phyloP scores from a whole-genome alignment of 2,888 invertebrate species.

The Papilio protenor region DNA sequence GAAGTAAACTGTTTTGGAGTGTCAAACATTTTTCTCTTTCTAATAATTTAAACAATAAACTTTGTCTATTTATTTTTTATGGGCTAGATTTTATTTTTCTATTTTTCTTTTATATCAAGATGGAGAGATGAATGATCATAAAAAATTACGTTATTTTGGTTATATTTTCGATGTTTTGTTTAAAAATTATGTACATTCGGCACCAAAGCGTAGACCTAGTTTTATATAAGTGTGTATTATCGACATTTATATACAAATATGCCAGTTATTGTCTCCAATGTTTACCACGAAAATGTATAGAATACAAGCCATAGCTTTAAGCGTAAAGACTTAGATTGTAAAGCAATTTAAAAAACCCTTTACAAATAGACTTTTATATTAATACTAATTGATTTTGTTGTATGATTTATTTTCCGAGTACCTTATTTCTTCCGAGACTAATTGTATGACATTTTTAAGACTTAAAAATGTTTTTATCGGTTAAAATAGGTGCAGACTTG shows the following conservation, averaged over 20 bases:
- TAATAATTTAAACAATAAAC: background rate
- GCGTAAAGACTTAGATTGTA: conserved; percentile 63
- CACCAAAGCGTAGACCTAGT: conserved; percentile 45
- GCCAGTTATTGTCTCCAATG: conserved; percentile 15
- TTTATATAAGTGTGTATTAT: conserved; percentile 53
- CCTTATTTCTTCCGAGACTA: background rate
- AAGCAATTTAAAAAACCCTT: conserved; percentile 54
- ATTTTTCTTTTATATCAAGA: background rate
- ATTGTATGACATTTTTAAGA: conserved; percentile 6
- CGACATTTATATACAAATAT: conserved; percentile 11
- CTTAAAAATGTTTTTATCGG: background rate
- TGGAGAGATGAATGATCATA: background rate
- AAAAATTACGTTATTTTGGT: background rate
- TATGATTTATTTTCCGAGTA: conserved; percentile 43
- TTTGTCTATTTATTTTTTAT: background rate
- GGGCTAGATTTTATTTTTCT: background rate
- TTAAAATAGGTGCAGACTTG: background rate
- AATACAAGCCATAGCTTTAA: conserved; percentile 64
- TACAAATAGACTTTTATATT: conserved; percentile 57
- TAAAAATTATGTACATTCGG: conserved; percentile 25
- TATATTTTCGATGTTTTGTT: conserved; percentile 9
- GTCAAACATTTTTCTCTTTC: background rate
- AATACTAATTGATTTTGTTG: conserved; percentile 47
- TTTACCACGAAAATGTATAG: conserved; percentile 16
- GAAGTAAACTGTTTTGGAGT: background rate